These are phyloP conservation scores for Hippoglossus stenolepis DNA, from an alignment of 2,113 vertebrate species.

Conservation along the genomic window DNA sequence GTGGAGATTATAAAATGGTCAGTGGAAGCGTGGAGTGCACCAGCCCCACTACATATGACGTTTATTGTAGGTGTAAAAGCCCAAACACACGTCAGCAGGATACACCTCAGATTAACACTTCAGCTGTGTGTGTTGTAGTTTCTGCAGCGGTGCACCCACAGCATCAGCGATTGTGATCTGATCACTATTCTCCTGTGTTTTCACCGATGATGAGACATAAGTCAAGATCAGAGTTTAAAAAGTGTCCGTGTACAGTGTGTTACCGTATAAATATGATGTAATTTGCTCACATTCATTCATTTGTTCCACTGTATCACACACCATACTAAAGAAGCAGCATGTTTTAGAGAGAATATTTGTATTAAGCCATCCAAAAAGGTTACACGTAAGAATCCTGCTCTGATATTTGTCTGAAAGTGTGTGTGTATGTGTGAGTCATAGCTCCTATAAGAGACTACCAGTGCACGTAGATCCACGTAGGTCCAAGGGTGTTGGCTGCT, in stretches of 20 bases:
- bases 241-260: no score
- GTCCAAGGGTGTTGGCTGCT: constrained; percentile 49
- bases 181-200: no score
- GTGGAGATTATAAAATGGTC: constrained; percentile 22
- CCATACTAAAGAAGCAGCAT: background rate
- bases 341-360: background rate
- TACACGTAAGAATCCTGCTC: background rate
- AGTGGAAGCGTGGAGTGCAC: background rate
- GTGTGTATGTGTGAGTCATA: constrained; percentile 12
- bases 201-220: no score
- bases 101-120: background rate
- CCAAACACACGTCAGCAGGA: background rate
- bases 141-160: no score
- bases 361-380: background rate
- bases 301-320: no score
- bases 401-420: background rate
- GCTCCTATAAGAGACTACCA: constrained; percentile 10
- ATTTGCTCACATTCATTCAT: no score
- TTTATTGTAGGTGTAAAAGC: background rate
- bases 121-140: no score
- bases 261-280: no score
- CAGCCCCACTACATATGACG: background rate
- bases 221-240: no score
- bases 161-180: background rate
- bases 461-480: constrained; percentile 23